Evolutionary conservation across 1,140 invertebrate species (phyloP), one percentile per base, ranked within the genome.

Genomic region (Drosophila suzukii): DNA sequence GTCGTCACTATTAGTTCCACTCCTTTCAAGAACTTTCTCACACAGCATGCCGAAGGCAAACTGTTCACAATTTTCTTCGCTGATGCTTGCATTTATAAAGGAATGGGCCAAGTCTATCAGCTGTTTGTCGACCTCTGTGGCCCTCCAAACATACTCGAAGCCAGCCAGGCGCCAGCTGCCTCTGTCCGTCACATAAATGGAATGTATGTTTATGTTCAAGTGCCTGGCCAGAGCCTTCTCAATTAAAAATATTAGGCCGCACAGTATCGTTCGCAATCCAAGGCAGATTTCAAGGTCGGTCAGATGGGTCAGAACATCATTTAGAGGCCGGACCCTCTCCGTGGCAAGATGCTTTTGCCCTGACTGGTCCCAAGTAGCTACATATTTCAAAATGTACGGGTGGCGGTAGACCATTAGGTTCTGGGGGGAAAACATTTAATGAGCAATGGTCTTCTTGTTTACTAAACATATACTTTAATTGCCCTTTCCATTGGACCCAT

Each of bases 111-210:
- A 94, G 75, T 95, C 94, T 30, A 97, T 93, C 91, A 95, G 95
- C 41, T 94, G 93, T 49, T 93, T 79, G 36, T 94, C 96, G 11
- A 96, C 92, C 49, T 97, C 95, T 58, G 92, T 92, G 81, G 95
- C 95, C 77, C 94, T 93, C 92, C 96, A 96, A 0, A 96, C 93
- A 93, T 95, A 96, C 90, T 97, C 96, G 56, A 97, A 93, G 5
- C 96, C 96, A 17, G 96, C 96, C 13, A 98, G 93, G 91, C 96
- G 96, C 97, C 97, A 98, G 62, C 93, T 95, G 6, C 96, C 96
- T 92, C 97, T 96, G 13, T 94, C 93, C 8, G 95, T 95, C 4
- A 97, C 95, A 93, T 97, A 97, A 60, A 98, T 94, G n/a, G 96
- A 95, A 75, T 95, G 94, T 61, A 94, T 93, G 83, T 96, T 95